Conservation (phyloP, 1,140 invertebrate genomes). For the Euura saliciscinereae region DNA sequence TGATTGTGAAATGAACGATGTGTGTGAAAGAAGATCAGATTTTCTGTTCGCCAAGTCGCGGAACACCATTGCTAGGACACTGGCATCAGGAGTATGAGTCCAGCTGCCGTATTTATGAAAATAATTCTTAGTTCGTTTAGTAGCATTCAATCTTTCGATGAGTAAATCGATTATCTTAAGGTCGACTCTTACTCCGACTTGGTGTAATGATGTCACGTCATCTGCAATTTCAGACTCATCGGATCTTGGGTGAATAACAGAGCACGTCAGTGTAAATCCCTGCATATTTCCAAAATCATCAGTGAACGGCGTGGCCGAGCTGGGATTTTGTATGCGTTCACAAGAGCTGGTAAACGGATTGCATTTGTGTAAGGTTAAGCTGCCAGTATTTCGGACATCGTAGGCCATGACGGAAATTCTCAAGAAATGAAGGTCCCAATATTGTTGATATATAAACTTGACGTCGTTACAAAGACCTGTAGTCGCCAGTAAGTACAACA, state of each 20-base stretch:
- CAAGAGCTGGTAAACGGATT: background rate
- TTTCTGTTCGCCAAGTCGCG: background rate
- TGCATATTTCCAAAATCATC: background rate
- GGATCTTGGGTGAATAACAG: background rate
- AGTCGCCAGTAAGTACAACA: background rate
- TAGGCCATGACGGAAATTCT: background rate
- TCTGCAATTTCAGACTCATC: background rate
- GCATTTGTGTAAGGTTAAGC: background rate
- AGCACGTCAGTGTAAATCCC: background rate
- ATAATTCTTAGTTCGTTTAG: background rate
- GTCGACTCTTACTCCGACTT: background rate
- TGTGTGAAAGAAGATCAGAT: background rate
- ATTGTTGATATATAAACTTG: background rate
- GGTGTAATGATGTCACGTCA: background rate
- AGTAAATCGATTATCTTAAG: background rate
- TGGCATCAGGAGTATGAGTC: background rate
- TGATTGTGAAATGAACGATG: background rate
- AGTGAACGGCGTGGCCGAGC: background rate
- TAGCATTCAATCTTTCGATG: background rate
- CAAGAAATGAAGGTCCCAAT: background rate
- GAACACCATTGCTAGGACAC: background rate
- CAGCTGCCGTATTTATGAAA: too few species aligned
- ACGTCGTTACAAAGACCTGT: background rate
- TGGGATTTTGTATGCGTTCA: background rate
- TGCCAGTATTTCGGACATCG: background rate